Evolutionary conservation across 2,113 vertebrate genomes (phyloP), one percentile per base, ranked within the genome.

Genomic region (Limanda limanda): DNA sequence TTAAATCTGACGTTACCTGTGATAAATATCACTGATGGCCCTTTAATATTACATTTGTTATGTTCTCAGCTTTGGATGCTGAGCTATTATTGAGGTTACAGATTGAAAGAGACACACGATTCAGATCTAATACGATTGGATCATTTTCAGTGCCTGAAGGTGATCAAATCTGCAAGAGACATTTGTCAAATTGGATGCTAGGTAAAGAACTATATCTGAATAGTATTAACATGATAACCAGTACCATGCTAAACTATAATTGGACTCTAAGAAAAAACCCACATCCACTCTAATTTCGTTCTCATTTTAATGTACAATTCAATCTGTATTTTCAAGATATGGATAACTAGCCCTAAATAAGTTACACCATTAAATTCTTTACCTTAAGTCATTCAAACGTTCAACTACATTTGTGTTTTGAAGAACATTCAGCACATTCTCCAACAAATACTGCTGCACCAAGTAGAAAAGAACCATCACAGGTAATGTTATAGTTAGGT

Each of bases 401-500:
- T 31, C 31, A 31, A 31, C 31, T 7, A 31, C 31, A 31, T 31
- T 31, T 31, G 31, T 31, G 31, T 31, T 31, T 31, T 31, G 31
- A 7, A 31, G 31, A 31, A 7, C 31, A 31, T n/a, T n/a, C 31
- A 31, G 31, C 31, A 31, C 31, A 5, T 7, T 31, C 48, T 68
- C 48, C 57, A 40, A 65, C 25, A 35, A 64, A 66, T 35, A 57
- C 72, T 63, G 78, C 51, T 78, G 68, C 25, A 85, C 75, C 65
- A 79, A 62, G 64, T 35, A 62, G 74, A 81, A 87, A 79, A 68
- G 25, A 70, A 77, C 57, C 52, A 77, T 60, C 63, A 73, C 60
- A 72, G 69, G 74, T 78, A 87, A 88, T 86, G 86, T 87, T 85
- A 78, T 75, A 78, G 83, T 86, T 85, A 89, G 71, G 78, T 91